Base-by-base conservation (phyloP, 2,113 vertebrate species). In the Passer montanus region DNA sequence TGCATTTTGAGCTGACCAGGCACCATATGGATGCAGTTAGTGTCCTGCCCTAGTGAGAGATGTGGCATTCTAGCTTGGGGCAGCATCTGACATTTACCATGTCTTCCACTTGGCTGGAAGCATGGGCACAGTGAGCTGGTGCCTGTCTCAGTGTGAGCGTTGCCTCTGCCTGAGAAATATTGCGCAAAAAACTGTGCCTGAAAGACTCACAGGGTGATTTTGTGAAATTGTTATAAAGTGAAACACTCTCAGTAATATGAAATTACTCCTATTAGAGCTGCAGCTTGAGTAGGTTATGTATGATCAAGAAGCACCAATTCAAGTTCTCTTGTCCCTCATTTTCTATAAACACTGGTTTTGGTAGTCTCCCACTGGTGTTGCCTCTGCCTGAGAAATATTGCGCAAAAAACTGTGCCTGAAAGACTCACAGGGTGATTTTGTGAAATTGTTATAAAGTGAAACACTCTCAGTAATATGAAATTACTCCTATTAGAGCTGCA, bases 71-170 rank as follows among this genome's bases (percentile, higher is more conserved):
- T 68, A 72, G 66, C 92, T 33, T 28, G 76, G 78, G 90, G 87
- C 78, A 68, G 6, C 1, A 4, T 47, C 70, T 96, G 93, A 85
- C 84, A 79, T 89, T 85, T 87, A 12, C 60, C 66, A 8, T 20
- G 35, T 87, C 84, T 94, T 95, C 84, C 87, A 97, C 87, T 56
- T 94, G 96, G 84, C 87, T 75, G 35, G 69, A 75, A 59, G 73
- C 64, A 58, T 1, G 28, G 88, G 68, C 87, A 89, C 77, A 66
- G 68, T 0, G 19, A 89, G 56, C 77, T 75, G 47, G 1, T 5
- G 2, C 70, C 87, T 84, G 81, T 55, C 56, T 68, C 56, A 1
- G 47, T 11, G 66, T 17, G 47, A 78, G 3, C 35, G 0, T 33
- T 55, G 81, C 73, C 67, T 86, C 87, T 81, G 87, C 66, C 69